A percentile compares a stretch with the other conserved stretches of the same genome.
These are phyloP conservation scores for Karalla daura DNA, from an alignment of 2,797 vertebrate species.

Conservation along the genomic window DNA sequence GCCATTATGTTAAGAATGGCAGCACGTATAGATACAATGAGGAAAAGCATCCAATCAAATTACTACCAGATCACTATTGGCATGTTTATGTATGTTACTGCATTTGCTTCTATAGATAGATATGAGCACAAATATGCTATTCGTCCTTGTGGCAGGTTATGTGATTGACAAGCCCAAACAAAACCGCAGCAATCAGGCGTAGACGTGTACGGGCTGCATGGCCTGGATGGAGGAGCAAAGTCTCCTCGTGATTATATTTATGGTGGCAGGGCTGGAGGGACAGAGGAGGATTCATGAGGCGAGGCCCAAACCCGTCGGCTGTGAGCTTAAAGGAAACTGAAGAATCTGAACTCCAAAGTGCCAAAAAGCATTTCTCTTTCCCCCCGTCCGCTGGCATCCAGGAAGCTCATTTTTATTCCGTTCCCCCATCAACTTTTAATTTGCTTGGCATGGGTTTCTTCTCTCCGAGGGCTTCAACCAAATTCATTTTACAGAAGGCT, in stretches of 20 bases:
- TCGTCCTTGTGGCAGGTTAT: background rate
- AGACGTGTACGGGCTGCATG: background rate
- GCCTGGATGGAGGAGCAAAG: background rate
- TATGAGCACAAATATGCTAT: background rate
- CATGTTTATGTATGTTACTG: too few relatives aligned
- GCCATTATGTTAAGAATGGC: background rate
- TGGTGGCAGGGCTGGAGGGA: background rate
- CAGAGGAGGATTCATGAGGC: constrained; percentile 13
- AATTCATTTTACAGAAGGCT: constrained; percentile 39
- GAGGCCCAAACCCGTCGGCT: background rate
- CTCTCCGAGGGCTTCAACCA: constrained; percentile 29
- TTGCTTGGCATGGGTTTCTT: constrained; percentile 40
- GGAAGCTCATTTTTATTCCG: constrained; percentile 27
- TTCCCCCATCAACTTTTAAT: constrained; percentile 42
- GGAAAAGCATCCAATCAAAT: too few relatives aligned
- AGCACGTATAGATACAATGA: too few relatives aligned
- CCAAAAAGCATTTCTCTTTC: constrained; percentile 10
- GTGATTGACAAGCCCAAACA: background rate
- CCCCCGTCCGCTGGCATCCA: constrained; percentile 15
- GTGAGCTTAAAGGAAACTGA: constrained; percentile 15
- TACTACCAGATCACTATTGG: too few relatives aligned
- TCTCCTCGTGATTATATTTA: background rate
- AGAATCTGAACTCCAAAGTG: constrained; percentile 18
- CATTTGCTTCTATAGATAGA: background rate
- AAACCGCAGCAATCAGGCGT: background rate